phyloP scores from a whole-genome alignment of 2,888 invertebrate species.

The Noctua janthe region DNA sequence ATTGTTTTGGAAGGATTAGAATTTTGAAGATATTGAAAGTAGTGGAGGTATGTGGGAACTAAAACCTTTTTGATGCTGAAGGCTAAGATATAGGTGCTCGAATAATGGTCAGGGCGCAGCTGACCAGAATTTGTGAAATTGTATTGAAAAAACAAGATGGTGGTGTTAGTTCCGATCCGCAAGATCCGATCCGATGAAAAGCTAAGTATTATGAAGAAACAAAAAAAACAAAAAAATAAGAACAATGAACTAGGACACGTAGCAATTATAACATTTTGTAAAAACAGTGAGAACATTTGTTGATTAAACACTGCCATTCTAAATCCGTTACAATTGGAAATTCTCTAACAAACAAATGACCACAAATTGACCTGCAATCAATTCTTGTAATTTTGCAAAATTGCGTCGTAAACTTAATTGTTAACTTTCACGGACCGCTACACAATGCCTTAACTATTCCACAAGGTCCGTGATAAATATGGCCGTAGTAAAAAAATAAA shows the following conservation, averaged over 20 bases:
- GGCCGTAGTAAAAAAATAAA: constrained; percentile 67
- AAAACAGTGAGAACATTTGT: constrained; percentile 21
- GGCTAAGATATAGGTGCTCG: background rate
- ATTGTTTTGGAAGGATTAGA: constrained; percentile 2
- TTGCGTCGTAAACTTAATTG: constrained; percentile 62
- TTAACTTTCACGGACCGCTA: constrained; percentile 61
- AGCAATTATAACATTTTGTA: constrained; percentile 26
- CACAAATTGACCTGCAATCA: constrained; percentile 64
- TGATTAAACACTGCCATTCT: constrained; percentile 51
- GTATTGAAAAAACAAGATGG: background rate
- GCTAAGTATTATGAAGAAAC: background rate
- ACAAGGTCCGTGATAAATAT: constrained; percentile 64
- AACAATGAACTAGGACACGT: constrained; percentile 20
- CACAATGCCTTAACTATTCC: constrained; percentile 59
- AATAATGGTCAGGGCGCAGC: background rate
- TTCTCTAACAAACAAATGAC: constrained; percentile 47
- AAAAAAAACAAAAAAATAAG: background rate
- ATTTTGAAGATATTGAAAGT: background rate
- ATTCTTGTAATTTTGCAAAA: constrained; percentile 62
- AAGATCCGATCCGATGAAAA: background rate
- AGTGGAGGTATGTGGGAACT: no score
- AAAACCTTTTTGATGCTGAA: background rate
- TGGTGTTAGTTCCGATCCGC: background rate
- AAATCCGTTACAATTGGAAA: constrained; percentile 61
- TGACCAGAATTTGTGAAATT: background rate